phyloP scores from a whole-genome alignment of 2,113 vertebrate species.

The Chloropsis hardwickii region DNA sequence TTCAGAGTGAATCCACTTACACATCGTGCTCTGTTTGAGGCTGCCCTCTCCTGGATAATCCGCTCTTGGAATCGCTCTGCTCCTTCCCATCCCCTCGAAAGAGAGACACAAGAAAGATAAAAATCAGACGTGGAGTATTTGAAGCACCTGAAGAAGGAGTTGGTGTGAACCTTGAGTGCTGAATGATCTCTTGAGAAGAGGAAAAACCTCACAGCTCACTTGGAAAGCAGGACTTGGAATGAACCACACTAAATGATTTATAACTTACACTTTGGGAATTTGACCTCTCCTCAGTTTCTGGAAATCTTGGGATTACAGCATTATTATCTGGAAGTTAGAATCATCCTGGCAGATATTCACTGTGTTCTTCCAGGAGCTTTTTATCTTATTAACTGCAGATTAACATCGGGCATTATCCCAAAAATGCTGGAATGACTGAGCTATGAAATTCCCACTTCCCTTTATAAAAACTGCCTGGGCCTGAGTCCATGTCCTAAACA shows the following conservation, averaged over 20 bases:
- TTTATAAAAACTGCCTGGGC: background rate
- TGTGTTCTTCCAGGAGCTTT: background rate
- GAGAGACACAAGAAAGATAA: background rate
- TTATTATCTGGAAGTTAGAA: background rate
- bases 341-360: background rate
- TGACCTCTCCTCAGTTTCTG: background rate
- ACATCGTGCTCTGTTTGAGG: conserved; percentile 27
- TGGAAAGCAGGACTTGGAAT: background rate
- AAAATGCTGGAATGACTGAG: background rate
- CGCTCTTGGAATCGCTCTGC: background rate
- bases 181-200: background rate
- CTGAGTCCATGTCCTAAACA: background rate
- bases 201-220: background rate
- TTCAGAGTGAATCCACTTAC: background rate
- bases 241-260: background rate
- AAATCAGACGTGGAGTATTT: background rate
- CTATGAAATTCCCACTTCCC: background rate
- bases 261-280: background rate
- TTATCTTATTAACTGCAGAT: background rate
- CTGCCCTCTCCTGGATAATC: conserved; percentile 54
- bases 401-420: background rate
- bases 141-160: background rate
- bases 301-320: background rate
- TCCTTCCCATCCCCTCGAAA: background rate
- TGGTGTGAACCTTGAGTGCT: background rate